Base-by-base conservation (phyloP, 2,888 invertebrate species). In the Stictocephala bisonia region DNA sequence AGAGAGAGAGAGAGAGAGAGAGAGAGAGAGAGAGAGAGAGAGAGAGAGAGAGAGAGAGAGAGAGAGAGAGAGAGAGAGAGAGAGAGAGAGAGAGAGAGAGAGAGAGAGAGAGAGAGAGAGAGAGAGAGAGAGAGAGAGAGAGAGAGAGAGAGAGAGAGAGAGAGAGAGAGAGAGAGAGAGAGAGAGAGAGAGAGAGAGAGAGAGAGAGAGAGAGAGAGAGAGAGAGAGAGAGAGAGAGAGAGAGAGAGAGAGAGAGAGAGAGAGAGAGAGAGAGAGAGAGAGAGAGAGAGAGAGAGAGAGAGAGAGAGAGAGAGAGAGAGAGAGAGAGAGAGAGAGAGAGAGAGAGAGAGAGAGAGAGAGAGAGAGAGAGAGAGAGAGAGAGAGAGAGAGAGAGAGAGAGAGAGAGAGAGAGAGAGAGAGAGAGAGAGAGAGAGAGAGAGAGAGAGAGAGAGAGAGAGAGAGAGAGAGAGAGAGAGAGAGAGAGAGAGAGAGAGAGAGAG, bases 251-350 rank as follows among this genome's bases (percentile, higher is more conserved):
- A 53, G 53, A 53, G 24, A 24, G 53, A 53, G 53, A 24, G 24
- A 24, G 24, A 53, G 24, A 53, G 24, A 24, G 53, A 53, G 24
- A 24, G 53, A 53, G 53, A 53, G 24, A 24, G 53, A 53, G 53
- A 24, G 24, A 24, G 24, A 53, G 53, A 53, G 24, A 24, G 53
- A 53, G 53, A 53, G 24, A 24, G 53, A 53, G 53, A 24, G 24
- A 24, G 24, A 53, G 53, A 24, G 24, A 24, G 53, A 53, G 53
- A 53, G 24, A 24, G 53, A 53, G 53, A 24, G 24, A 24, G 24
- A 53, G 53, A 24, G 24, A 24, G 53, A 53, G 53, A 53, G 24
- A 24, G 53, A 53, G 53, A 53, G 53, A 53, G 24, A 24, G 53
- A 53, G 53, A 22, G 24, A 24, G 24, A 53, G 53, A 24, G 24